phyloP scores from a whole-genome alignment of 2,797 vertebrate genomes.

The Sarcophilus harrisii region DNA sequence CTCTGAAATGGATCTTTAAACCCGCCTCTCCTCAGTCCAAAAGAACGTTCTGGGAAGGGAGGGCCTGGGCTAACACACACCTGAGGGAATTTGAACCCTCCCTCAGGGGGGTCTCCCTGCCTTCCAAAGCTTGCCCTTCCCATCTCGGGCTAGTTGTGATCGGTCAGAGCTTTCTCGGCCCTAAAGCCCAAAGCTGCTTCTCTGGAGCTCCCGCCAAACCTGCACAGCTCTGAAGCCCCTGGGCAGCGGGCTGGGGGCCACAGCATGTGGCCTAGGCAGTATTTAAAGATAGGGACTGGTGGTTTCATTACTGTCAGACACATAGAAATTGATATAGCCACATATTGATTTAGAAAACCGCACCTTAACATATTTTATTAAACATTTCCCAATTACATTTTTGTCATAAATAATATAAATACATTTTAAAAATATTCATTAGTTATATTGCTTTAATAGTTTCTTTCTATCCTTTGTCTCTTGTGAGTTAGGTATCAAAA shows the following conservation, averaged over 20 bases:
- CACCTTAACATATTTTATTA: neutral
- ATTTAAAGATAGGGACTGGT: neutral
- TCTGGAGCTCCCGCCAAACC: neutral
- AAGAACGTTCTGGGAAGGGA: neutral
- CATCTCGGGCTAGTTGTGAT: neutral
- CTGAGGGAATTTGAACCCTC: no score
- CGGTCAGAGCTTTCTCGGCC: no score
- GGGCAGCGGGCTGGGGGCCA: accelerated
- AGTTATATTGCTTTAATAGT: no score
- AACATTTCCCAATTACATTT: neutral
- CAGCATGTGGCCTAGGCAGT: neutral
- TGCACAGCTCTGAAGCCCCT: neutral
- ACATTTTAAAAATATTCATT: no score
- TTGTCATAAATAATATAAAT: no score
- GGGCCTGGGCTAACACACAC: no score
- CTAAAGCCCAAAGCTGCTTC: no score
- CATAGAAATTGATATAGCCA: neutral
- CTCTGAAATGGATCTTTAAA: neutral
- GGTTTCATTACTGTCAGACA: no score
- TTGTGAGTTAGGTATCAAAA: no score
- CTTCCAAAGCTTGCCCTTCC: neutral
- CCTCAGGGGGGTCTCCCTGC: no score
- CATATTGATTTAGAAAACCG: neutral
- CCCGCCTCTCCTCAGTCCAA: neutral
- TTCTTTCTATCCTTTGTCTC: no score